Base-by-base conservation (phyloP, 2,113 vertebrate species). In the Willisornis vidua region DNA sequence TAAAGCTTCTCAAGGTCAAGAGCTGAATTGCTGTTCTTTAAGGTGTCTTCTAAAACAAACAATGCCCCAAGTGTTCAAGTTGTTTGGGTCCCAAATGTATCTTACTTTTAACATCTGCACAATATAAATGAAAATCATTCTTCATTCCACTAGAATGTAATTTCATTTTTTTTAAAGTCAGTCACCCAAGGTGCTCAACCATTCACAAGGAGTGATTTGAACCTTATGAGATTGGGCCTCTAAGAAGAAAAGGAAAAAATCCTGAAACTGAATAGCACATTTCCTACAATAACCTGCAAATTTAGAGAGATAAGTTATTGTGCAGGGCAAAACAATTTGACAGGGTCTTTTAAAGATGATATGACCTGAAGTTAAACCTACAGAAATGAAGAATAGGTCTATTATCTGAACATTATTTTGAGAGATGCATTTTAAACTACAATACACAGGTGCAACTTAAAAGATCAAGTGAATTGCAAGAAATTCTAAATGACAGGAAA, bases 71-170 rank as follows among this genome's bases (percentile, higher is more conserved):
- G 85, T 85, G 57, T 75, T 93, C 74, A 61, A 89, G 33, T 89
- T 55, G 63, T 74, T 95, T 66, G 78, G 71, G 78, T 89, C 77
- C 77, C 86, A 76, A 71, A 91, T 46, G 68, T 66, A 93, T 81
- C 83, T 91, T 80, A 59, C 77, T 96, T 94, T 94, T 94, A 92
- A 87, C 55, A 91, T 86, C 84, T 90, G 74, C 89, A 87, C 88
- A 97, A 89, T 71, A 92, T 22, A 97, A 95, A 88, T 70, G 59
- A 94, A 96, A 95, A 96, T 95, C 57, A 49, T 91, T 93, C 92
- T 89, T 92, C 72, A 52, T 93, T 96, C 78, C 58, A 77, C 71
- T 37, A 84, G 58, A 95, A 93, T 10, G 79, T 55, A 93, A 94
- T 89, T 94, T 90, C 59, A 65, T 79, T 91, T 84, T 82, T 78